A percentile compares a stretch with the other conserved stretches of the same genome.
Evolutionary conservation across 2,113 vertebrate genomes (phyloP).

Genomic region (Solea senegalensis): DNA sequence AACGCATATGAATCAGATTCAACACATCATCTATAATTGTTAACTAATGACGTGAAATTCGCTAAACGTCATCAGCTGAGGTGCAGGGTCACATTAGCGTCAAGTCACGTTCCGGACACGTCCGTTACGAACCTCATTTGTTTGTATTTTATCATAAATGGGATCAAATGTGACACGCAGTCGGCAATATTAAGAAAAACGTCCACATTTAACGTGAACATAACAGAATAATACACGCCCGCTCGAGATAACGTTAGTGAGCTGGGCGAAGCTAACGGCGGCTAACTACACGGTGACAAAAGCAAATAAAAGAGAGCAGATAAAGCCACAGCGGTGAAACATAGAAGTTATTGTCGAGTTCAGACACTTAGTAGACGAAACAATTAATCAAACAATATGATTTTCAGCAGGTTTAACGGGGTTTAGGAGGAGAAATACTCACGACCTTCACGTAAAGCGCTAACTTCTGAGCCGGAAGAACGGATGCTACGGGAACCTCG

Average conservation of each 20-base stretch:
- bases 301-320: not conserved
- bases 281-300: not conserved
- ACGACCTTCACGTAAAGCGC: constrained; percentile 76
- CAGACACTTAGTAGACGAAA: no score
- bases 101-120: not conserved
- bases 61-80: not conserved
- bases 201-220: not conserved
- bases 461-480: constrained; percentile 29
- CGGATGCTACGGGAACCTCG: constrained; percentile 4
- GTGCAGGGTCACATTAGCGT: not conserved
- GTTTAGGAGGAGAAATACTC: constrained; percentile 22
- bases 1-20: no score
- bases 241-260: constrained; percentile 25
- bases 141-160: no score
- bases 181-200: no score
- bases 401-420: no score
- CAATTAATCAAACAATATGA: not conserved
- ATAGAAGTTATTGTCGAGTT: fast-evolving
- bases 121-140: no score
- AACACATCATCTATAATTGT: no score
- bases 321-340: fast-evolving
- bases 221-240: no score
- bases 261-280: constrained; percentile 11
- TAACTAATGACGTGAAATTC: no score
- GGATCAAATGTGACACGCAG: no score